Percentiles rank a stretch among this genome's conserved stretches.
Conservation (phyloP, 2,888 invertebrate genomes). For the Herminia tarsipennalis region DNA sequence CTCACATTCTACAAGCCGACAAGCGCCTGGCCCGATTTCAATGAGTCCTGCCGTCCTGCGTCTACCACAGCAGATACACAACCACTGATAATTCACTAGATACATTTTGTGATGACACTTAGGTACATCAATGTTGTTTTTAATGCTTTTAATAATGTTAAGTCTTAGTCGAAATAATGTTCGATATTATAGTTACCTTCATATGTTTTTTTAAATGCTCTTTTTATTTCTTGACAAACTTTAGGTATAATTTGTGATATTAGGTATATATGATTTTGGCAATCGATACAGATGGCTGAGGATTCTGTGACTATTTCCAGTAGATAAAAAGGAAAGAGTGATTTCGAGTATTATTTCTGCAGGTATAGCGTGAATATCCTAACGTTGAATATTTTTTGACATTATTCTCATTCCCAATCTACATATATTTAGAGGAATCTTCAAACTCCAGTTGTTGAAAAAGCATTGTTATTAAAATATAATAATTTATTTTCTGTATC, state of each 20-base stretch:
- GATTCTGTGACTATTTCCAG: constrained; percentile 18
- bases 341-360: constrained; percentile 22
- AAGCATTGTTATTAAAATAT: too few relatives aligned
- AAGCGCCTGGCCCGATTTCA: too few relatives aligned
- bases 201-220: constrained; percentile 18
- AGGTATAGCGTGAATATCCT: constrained; percentile 20
- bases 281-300: constrained; percentile 20
- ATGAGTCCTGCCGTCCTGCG: too few relatives aligned
- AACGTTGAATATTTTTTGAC: constrained; percentile 13
- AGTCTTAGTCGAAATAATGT: constrained; percentile 9
- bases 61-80: constrained; percentile 19
- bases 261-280: constrained; percentile 21
- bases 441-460: constrained; percentile 27
- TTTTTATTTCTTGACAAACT: constrained; percentile 14
- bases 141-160: constrained; percentile 18
- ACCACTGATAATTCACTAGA: constrained; percentile 20
- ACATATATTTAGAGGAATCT: too few relatives aligned
- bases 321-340: constrained; percentile 17
- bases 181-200: constrained; percentile 19
- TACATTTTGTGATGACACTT: constrained; percentile 23
- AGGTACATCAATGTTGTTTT: constrained; percentile 20
- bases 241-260: constrained; percentile 25
- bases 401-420: constrained; percentile 27
- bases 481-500: constrained; percentile 12
- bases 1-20: too few relatives aligned